Conservation (phyloP, 2,797 vertebrate species). For the Poeciliopsis paucimaculata region DNA sequence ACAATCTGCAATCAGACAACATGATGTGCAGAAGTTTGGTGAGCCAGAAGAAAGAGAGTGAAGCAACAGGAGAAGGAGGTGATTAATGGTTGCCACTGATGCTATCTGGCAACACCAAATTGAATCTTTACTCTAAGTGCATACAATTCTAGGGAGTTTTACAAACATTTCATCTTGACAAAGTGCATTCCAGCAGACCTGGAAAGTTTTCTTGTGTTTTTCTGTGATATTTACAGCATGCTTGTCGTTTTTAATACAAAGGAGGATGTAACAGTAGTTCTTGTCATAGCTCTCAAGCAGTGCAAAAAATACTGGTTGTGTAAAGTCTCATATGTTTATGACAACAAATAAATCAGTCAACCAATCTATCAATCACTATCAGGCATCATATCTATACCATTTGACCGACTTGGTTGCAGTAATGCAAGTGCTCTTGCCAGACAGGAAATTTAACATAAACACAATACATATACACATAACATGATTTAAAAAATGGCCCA, state of each 20-base stretch:
- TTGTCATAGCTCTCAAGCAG: neutral
- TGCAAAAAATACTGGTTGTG: neutral
- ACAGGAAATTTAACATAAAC: no score
- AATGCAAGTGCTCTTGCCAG: no score
- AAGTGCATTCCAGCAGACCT: neutral
- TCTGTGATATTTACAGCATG: neutral
- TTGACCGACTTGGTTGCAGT: no score
- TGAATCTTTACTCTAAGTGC: slow-evolving; percentile 14
- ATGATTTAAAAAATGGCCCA: no score
- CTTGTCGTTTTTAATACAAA: neutral
- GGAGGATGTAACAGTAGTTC: neutral
- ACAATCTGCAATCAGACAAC: slow-evolving; percentile 54
- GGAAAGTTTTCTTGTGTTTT: neutral
- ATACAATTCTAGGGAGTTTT: neutral
- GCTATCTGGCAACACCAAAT: slow-evolving; percentile 18
- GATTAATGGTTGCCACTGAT: slow-evolving; percentile 52
- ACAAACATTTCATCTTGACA: slow-evolving; percentile 7
- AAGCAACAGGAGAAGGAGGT: slow-evolving; percentile 30
- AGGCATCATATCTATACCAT: no score
- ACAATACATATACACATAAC: no score
- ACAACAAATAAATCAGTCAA: neutral
- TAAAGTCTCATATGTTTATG: neutral
- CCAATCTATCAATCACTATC: no score
- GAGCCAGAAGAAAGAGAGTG: slow-evolving; percentile 28
- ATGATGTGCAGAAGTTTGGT: slow-evolving; percentile 43